Conservation (phyloP, 2,113 vertebrate genomes). For the Ursus arctos region DNA sequence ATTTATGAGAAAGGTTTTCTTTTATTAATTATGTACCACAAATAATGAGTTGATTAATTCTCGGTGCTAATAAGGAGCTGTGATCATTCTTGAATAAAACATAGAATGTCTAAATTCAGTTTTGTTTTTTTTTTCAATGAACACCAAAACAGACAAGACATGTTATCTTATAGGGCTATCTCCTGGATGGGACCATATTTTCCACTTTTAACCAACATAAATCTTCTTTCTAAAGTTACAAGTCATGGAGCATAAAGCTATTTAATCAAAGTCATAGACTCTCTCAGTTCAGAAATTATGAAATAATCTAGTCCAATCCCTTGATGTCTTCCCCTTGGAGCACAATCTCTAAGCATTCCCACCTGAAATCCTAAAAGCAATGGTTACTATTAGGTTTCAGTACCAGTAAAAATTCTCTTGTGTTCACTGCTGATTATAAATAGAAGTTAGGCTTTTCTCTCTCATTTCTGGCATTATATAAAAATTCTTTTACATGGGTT, state of each 20-base stretch:
- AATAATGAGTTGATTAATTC: not conserved
- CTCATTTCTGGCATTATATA: not conserved
- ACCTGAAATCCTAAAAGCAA: slow-evolving; percentile 1
- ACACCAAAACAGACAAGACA: not conserved
- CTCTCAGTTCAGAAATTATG: not conserved
- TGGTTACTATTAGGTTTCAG: not conserved
- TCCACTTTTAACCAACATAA: slow-evolving; percentile 33
- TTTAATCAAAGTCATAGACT: not conserved
- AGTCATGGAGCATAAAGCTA: not conserved
- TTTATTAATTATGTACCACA: not conserved
- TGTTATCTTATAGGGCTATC: not conserved
- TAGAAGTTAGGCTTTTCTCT: not conserved
- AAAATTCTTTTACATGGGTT: not conserved
- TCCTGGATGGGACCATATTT: not conserved
- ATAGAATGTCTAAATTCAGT: not conserved
- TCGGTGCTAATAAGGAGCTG: not conserved
- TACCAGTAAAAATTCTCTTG: not conserved
- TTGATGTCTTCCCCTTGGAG: not conserved
- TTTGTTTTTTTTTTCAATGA: not conserved
- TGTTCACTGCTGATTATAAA: not conserved
- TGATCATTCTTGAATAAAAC: not conserved
- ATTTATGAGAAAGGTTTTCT: not conserved
- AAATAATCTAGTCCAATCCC: not conserved
- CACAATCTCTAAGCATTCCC: not conserved
- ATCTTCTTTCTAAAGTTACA: slow-evolving; percentile 1